Conservation (phyloP, 92 coral and sea anemone species). For the Galaxea fascicularis region DNA sequence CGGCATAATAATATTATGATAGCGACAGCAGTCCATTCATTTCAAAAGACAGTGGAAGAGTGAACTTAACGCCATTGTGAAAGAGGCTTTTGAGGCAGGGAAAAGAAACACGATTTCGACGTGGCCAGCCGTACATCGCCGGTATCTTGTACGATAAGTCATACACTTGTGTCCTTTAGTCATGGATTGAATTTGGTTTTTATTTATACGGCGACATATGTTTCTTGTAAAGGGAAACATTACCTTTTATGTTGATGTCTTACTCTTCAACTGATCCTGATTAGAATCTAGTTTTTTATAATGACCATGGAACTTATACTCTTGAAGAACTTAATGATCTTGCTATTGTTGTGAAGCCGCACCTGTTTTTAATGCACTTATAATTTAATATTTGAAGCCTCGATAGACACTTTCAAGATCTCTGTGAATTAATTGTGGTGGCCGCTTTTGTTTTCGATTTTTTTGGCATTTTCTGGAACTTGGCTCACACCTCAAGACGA, state of each 20-base stretch:
- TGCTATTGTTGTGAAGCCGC: neutral
- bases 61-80: neutral
- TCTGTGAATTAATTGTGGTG: neutral
- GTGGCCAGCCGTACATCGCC: neutral
- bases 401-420: conserved; percentile 29
- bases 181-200: neutral
- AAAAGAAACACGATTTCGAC: neutral
- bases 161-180: neutral
- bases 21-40: no score
- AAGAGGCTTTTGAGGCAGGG: neutral
- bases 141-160: neutral
- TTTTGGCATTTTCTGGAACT: neutral
- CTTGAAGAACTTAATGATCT: conserved; percentile 30
- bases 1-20: no score
- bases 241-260: neutral
- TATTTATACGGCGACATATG: neutral
- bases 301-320: conserved; percentile 24
- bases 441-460: neutral
- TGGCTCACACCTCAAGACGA: neutral
- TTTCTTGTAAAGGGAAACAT: conserved; percentile 13
- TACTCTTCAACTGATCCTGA: conserved; percentile 10
- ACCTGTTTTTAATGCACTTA: neutral
- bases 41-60: neutral
- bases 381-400: conserved; percentile 12
- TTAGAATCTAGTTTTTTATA: conserved; percentile 6